These are phyloP conservation scores for Oscheius sp. DNA, from an alignment of 2,888 invertebrate genomes.

Conservation along the genomic window DNA sequence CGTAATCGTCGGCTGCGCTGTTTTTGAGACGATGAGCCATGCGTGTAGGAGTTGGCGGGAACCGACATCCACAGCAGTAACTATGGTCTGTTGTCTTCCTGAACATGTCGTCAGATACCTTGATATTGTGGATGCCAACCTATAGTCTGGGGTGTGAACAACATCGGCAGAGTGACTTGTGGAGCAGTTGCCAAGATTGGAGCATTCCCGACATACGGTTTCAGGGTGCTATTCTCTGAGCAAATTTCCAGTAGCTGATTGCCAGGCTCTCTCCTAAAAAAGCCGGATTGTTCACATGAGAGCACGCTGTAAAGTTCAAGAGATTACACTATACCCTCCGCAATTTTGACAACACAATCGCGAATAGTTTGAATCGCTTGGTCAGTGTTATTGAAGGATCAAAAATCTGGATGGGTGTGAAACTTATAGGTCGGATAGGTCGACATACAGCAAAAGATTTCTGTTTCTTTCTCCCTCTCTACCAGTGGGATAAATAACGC, in stretches of 20 bases:
- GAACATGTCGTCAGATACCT: neutral
- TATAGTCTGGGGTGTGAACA: slow-evolving; percentile 18
- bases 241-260: slow-evolving; percentile 33
- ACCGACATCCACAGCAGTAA: slow-evolving; percentile 28
- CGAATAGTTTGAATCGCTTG: neutral
- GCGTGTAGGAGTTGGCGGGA: slow-evolving; percentile 30
- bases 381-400: neutral
- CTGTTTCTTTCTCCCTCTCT: neutral
- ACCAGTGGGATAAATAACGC: neutral
- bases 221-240: slow-evolving; percentile 10
- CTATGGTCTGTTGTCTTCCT: slow-evolving; percentile 25
- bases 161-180: slow-evolving; percentile 38
- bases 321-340: slow-evolving; percentile 28
- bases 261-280: slow-evolving; percentile 32
- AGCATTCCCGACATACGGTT: slow-evolving; percentile 7
- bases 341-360: neutral
- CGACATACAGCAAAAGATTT: neutral
- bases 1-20: slow-evolving; percentile 33
- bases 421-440: too few relatives aligned
- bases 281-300: slow-evolving; percentile 14
- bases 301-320: slow-evolving; percentile 25
- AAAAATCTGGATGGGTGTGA: too few relatives aligned
- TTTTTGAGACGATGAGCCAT: slow-evolving; percentile 33
- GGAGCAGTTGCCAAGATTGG: slow-evolving; percentile 26
- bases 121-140: neutral